A percentile compares a stretch with the other conserved stretches of the same genome.
phyloP scores from a whole-genome alignment of 92 coral and sea anemone species.

The Paragorgia papillata region DNA sequence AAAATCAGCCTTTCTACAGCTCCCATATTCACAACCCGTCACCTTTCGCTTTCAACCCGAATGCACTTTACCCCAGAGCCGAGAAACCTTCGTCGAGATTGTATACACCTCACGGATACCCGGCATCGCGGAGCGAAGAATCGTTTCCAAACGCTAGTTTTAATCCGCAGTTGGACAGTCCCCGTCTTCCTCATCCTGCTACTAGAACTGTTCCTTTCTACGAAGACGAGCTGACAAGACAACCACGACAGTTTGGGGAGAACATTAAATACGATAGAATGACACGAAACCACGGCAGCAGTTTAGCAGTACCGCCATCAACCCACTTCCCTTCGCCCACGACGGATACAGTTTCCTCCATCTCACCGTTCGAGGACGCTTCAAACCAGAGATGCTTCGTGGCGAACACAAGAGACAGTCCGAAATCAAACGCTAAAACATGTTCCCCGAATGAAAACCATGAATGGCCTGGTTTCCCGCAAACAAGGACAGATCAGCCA shows the following conservation, averaged over 20 bases:
- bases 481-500: not conserved
- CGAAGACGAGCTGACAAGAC: constrained; percentile 2
- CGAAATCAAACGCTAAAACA: not conserved
- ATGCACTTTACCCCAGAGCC: not conserved
- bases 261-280: not conserved
- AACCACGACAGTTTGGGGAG: constrained; percentile 1
- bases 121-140: not conserved
- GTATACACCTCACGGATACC: not conserved
- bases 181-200: not conserved
- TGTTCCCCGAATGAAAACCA: not conserved
- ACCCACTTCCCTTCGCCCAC: not conserved
- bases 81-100: not conserved
- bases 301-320: not conserved
- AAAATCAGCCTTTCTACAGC: not conserved
- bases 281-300: not conserved
- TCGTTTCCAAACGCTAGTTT: not conserved
- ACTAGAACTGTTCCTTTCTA: not conserved
- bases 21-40: not conserved
- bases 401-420: not conserved
- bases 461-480: not conserved
- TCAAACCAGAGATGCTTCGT: not conserved
- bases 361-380: not conserved
- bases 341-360: not conserved
- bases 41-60: not conserved
- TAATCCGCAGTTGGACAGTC: not conserved